Base-by-base conservation (phyloP, 1,140 invertebrate species). In the Dreissena polymorpha region DNA sequence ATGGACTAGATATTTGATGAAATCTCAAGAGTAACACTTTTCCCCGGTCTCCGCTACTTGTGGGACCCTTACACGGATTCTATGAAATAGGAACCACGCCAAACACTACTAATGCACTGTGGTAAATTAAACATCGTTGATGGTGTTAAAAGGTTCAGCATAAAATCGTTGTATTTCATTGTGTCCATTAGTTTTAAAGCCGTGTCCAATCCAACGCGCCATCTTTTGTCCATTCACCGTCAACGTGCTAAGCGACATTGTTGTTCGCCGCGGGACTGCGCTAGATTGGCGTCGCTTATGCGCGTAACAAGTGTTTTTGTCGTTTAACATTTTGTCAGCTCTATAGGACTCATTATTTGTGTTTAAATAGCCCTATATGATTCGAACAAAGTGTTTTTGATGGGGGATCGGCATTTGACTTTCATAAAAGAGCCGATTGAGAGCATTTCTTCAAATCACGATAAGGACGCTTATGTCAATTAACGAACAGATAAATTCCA, bases 251-350 rank as follows among this genome's bases (percentile, higher is more conserved):
- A 82, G 79, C 70, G 71, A 64, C 79, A 49, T 82, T 82, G 79
- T 82, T 5, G 13, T 65, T 82, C 79, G 27, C 79, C 57, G 79
- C 71, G 71, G 79, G 79, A 67, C 70, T 68, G 70, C 64, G 71
- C 79, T 64, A 25, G 60, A 51, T 49, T 74, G 79, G 79, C 79
- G 79, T 82, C 79, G 79, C 71, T 82, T 72, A 27, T 67, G 71
- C 27, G 27, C 55, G 55, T 82, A 82, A 82, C 79, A 82, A 82
- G 79, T 82, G 79, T 82, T 82, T 82, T 82, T 74, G 79, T 74
- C 79, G 79, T 63, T 63, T 60, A 57, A 71, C 49, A 57, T 72
- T 82, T 51, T 64, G 55, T 73, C 71, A 63, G 68, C 79, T 64
- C 70, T 82, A 64, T 63, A 82, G 53, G 57, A 29, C 63, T 39